Evolutionary conservation across 2,113 vertebrate species (phyloP), one percentile per base, ranked within the genome.

Genomic region (Ailurus styani): DNA sequence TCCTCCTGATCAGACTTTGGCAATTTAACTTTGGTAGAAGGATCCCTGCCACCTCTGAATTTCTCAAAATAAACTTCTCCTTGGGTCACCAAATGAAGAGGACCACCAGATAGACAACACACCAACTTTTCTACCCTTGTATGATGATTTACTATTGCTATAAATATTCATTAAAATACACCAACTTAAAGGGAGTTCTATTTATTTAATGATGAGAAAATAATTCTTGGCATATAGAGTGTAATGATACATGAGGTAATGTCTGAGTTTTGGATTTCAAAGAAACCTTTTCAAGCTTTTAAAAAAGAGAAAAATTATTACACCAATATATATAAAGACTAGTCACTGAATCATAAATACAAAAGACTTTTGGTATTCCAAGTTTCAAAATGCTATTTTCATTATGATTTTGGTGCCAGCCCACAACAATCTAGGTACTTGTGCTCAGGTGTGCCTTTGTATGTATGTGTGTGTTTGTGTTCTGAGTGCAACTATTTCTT

Each of bases 21-120:
- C 90, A 96, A 83, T 81, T 98, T 95, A 90, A 60, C 68, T 85
- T 57, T 86, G 47, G 72, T 95, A 96, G 98, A 98, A 97, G 90
- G 82, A 96, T 96, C 75, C 96, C 96, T 91, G 97, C 93, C 90
- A 37, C 93, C 90, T 90, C 79, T 17, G 40, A 25, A 97, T 97
- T 78, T 82, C 96, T 98, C 93, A 96, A 97, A 66, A 54, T 55
- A 25, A n/a, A 21, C 5, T 52, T 68, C 15, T 45, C 7, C 14
- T 42, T 6, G 3, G 7, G 57, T 66, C 10, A 12, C 17, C 31
- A 18, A 23, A 42, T 25, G 31, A 91, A 88, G 20, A 86, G 15
- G 10, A 8, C 9, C 10, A 45, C 6, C 0, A 7, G 29, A 47
- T 23, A 64, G 2, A 54, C 2, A 64, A 62, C 23, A 45, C 34